A percentile compares a stretch with the other conserved stretches of the same genome.
Conservation (phyloP, 2,113 vertebrate species). For the Macheiramphus alcinus region DNA sequence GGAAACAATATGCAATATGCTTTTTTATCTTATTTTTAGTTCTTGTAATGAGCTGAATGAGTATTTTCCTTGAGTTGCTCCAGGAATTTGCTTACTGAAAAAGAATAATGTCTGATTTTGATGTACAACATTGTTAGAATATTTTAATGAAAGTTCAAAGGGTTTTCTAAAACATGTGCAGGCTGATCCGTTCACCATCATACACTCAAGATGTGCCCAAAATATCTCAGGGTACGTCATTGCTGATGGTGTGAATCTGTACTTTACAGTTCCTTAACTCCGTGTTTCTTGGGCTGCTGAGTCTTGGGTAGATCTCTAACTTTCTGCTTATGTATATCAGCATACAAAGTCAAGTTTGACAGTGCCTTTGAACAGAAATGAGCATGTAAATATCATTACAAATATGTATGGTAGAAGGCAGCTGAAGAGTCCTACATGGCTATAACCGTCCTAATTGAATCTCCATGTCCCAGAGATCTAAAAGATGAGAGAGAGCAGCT, state of each 20-base stretch:
- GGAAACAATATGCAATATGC: neutral
- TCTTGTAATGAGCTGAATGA: neutral
- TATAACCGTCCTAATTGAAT: conserved; percentile 5
- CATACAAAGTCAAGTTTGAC: neutral
- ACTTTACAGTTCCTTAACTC: neutral
- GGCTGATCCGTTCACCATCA: neutral
- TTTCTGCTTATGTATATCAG: neutral
- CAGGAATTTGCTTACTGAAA: neutral
- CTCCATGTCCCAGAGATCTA: neutral
- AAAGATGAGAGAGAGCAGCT: neutral
- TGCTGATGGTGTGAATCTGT: neutral
- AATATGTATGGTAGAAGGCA: neutral
- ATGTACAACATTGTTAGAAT: neutral
- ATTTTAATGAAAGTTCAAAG: neutral
- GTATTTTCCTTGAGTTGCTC: neutral
- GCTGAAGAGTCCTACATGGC: neutral
- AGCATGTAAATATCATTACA: neutral
- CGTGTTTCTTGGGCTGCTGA: neutral
- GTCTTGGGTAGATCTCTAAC: neutral
- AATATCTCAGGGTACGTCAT: neutral
- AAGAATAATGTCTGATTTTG: neutral
- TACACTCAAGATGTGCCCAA: neutral
- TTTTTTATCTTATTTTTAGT: neutral
- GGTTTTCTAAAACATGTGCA: neutral
- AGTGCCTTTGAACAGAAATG: neutral